A percentile compares a stretch with the other conserved stretches of the same genome.
phyloP scores from a whole-genome alignment of 2,888 invertebrate genomes.

The Ferdinandea cuprea region DNA sequence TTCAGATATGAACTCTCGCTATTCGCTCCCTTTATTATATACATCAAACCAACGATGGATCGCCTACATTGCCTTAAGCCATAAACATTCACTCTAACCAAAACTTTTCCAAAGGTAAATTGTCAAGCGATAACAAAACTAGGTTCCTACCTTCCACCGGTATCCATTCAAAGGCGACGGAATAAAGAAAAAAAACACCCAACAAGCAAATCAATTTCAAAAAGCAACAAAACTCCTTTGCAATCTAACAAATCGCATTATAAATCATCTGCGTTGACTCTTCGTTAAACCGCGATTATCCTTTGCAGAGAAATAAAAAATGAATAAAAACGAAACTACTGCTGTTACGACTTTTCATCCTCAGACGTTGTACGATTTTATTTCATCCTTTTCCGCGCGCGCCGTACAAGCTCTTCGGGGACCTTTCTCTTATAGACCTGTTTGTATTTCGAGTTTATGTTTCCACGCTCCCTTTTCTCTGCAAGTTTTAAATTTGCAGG shows the following conservation, averaged over 20 bases:
- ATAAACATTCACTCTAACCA: too few relatives aligned
- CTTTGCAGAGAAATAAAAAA: conserved; percentile 11
- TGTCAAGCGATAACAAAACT: too few relatives aligned
- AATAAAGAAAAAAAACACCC: background rate
- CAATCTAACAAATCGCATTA: conserved; percentile 32
- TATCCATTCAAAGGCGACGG: too few relatives aligned
- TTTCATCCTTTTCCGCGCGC: background rate
- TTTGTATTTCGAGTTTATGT: conserved; percentile 33
- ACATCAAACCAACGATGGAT: too few relatives aligned
- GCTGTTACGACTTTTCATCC: background rate
- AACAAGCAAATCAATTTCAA: conserved; percentile 20
- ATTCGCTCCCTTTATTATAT: too few relatives aligned
- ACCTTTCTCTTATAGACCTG: conserved; percentile 6
- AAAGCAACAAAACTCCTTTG: conserved; percentile 10
- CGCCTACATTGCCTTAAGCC: too few relatives aligned
- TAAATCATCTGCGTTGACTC: conserved; percentile 42
- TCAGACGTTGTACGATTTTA: conserved; percentile 5
- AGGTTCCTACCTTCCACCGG: too few relatives aligned
- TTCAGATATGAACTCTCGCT: too few relatives aligned
- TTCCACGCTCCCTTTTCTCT: conserved; percentile 1
- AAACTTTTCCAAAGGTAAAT: too few relatives aligned
- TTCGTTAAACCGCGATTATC: conserved; percentile 44
- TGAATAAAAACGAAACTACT: background rate
- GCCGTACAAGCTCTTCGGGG: background rate
- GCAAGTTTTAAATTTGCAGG: conserved; percentile 47